These are phyloP conservation scores for Myotis davidii DNA, from an alignment of 2,113 vertebrate species.

Conservation along the genomic window DNA sequence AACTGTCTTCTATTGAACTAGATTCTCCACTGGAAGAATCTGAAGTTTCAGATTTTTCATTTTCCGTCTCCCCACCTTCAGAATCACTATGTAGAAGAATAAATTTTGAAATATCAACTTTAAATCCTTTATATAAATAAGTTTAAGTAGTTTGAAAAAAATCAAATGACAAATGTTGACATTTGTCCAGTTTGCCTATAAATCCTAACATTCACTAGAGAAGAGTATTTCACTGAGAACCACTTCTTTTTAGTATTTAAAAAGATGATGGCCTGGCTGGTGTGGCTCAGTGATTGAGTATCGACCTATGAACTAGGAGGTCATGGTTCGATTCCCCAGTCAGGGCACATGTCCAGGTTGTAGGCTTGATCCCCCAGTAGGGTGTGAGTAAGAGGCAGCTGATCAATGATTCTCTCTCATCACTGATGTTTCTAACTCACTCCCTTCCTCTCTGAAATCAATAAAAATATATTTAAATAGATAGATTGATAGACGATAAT, in stretches of 20 bases:
- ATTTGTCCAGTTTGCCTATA: not conserved
- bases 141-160: slow-evolving; percentile 25
- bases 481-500: not conserved
- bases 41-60: slow-evolving; percentile 70
- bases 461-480: too few relatives aligned
- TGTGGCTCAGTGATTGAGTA: too few relatives aligned
- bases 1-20: slow-evolving; percentile 87
- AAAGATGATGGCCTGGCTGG: not conserved
- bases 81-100: slow-evolving; percentile 80
- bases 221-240: not conserved
- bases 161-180: not conserved
- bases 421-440: too few relatives aligned
- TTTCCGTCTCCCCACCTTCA: slow-evolving; percentile 80
- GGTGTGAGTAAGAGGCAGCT: too few relatives aligned
- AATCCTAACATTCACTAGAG: slow-evolving; percentile 19
- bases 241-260: slow-evolving; percentile 39
- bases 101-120: slow-evolving; percentile 54
- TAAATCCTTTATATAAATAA: slow-evolving; percentile 14
- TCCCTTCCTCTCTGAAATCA: too few relatives aligned
- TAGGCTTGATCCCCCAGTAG: too few relatives aligned
- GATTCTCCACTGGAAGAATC: slow-evolving; percentile 80
- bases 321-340: too few relatives aligned
- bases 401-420: too few relatives aligned
- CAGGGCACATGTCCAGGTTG: too few relatives aligned
- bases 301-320: too few relatives aligned